Base-by-base conservation (phyloP, 1,140 invertebrate genomes). In the Drosophila mauritiana region DNA sequence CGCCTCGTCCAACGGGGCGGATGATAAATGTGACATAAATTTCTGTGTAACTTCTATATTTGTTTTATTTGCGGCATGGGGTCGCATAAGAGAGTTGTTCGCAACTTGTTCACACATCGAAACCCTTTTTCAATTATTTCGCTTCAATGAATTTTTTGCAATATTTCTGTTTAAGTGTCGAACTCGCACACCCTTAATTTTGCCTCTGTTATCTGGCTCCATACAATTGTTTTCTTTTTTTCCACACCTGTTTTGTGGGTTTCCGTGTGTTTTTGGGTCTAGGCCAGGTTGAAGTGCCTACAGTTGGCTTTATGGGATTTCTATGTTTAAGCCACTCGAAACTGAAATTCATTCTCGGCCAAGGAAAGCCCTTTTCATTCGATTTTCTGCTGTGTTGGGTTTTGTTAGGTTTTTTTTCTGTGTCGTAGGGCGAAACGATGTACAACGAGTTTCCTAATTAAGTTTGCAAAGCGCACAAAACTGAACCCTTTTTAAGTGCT, bases 81-180 rank as follows among this genome's bases (percentile, higher is more conserved):
- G 56, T 39, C 49, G 22, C 15, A 61, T 74, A 45, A 52, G 20
- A 58, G 51, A 69, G 72, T 75, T 75, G 73, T 67, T 75, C 54
- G 25, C 48, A 75, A 67, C 72, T 75, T 64, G 70, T 74, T 61
- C 34, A 58, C 65, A 73, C 72, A 69, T 43, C 49, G 55, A 75
- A 64, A 72, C 70, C 86, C 76, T 80, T 89, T 82, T 90, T 90
- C 79, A 90, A 90, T 90, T 90, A 90, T 80, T 72, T 59, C 79
- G 73, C 86, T 82, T 82, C 53, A 86, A 72, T 88, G 73, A 48
- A 67, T 76, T 76, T 67, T 65, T 67, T 75, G 78, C 78, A 73
- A 58, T 57, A 70, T 74, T 89, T 63, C 72, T 37, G 55, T 36
- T 57, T 43, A 36, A 52, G n/a, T 52, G 57, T 45, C 45, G 63